These are phyloP conservation scores for Paramormyrops kingsleyae DNA, from an alignment of 2,113 vertebrate genomes.

Conservation along the genomic window DNA sequence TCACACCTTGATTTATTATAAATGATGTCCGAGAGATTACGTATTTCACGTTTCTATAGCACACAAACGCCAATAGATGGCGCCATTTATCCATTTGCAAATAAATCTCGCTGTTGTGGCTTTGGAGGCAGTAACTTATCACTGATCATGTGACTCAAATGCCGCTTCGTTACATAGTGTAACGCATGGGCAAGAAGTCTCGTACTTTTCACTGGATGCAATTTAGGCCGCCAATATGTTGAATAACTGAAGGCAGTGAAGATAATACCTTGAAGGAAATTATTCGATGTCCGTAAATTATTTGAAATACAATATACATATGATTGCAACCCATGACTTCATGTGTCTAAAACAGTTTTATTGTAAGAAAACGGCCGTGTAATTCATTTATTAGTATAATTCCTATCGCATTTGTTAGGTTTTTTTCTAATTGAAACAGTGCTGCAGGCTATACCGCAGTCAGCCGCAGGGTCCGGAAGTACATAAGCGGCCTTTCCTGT, in stretches of 20 bases:
- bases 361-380: not conserved
- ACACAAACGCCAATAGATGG: conserved; percentile 45
- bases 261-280: not conserved
- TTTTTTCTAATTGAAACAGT: not conserved
- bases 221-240: conserved; percentile 10
- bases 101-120: not conserved
- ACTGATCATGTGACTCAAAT: not conserved
- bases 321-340: not conserved
- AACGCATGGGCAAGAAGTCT: conserved; percentile 7
- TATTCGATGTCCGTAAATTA: not conserved
- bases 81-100: conserved; percentile 30
- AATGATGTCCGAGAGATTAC: not conserved
- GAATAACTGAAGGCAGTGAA: not conserved
- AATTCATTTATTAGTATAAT: not conserved
- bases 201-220: conserved; percentile 12
- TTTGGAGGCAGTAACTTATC: not conserved
- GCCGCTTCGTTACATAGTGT: not conserved
- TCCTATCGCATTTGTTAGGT: not conserved
- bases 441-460: not conserved
- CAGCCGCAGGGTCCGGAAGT: not conserved
- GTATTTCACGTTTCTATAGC: not conserved
- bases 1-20: not conserved
- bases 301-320: not conserved
- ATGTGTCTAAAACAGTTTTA: not conserved
- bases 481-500: not conserved